phyloP scores from a whole-genome alignment of 2,797 vertebrate genomes.

The Etheostoma nigrum region DNA sequence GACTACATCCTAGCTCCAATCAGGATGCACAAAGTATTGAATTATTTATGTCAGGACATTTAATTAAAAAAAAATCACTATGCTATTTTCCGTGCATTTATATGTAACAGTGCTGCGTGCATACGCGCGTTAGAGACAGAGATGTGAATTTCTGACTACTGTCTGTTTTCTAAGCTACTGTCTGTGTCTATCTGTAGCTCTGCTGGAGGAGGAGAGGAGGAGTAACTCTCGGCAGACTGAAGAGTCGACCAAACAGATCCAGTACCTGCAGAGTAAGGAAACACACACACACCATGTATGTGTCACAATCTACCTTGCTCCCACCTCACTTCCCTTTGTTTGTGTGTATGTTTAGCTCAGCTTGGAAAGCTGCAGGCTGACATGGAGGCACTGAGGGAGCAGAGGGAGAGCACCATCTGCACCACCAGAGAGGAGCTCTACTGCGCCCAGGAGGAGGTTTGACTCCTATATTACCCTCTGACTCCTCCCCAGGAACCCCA shows the following conservation, averaged over 20 bases:
- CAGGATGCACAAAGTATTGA: neutral
- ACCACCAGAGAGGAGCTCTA: slow-evolving; percentile 90
- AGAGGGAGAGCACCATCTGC: slow-evolving; percentile 93
- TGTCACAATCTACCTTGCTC: neutral
- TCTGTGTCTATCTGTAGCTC: slow-evolving; percentile 78
- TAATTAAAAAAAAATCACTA: too few species aligned
- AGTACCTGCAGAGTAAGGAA: slow-evolving; percentile 93
- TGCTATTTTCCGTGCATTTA: too few species aligned
- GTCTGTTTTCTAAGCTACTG: neutral
- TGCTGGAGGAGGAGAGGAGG: slow-evolving; percentile 96
- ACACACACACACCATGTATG: slow-evolving; percentile 10
- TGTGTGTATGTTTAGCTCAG: slow-evolving; percentile 85
- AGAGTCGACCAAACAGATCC: slow-evolving; percentile 96
- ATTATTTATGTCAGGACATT: neutral
- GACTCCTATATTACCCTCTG: neutral
- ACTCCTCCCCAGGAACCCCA: too few species aligned
- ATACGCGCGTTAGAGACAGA: too few species aligned
- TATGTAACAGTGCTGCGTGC: too few species aligned
- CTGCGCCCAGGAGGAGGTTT: slow-evolving; percentile 91
- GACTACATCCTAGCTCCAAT: neutral
- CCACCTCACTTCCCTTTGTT: neutral
- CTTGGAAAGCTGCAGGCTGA: slow-evolving; percentile 91
- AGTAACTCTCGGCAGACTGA: slow-evolving; percentile 91
- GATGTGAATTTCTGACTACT: too few species aligned
- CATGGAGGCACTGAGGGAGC: slow-evolving; percentile 92